Percentiles rank a stretch among this genome's conserved stretches.
These are phyloP conservation scores for Australoheros scitulus DNA, from an alignment of 2,113 vertebrate species.

Conservation along the genomic window DNA sequence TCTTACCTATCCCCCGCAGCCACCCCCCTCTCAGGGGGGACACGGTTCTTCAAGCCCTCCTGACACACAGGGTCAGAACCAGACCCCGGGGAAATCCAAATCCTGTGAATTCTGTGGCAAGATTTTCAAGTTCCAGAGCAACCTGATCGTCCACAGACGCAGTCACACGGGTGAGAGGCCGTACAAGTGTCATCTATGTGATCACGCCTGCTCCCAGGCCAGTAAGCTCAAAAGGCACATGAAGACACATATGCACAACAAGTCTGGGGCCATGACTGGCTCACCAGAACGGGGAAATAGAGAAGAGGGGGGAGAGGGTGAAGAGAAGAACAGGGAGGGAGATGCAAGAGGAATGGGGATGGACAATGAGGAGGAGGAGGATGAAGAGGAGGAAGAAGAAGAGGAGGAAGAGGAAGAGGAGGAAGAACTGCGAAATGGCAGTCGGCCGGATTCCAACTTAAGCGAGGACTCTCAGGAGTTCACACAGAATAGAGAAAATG, in stretches of 20 bases:
- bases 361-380: constrained; percentile 90
- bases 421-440: constrained; percentile 92
- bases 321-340: constrained; percentile 85
- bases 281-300: constrained; percentile 92
- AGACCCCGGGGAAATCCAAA: constrained; percentile 91
- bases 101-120: constrained; percentile 99
- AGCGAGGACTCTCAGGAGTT: constrained; percentile 94
- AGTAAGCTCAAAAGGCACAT: constrained; percentile 99
- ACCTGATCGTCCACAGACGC: constrained; percentile 96
- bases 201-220: constrained; percentile 98
- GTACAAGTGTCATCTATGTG: constrained; percentile 99
- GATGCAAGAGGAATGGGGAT: constrained; percentile 86
- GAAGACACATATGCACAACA: constrained; percentile 99
- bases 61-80: constrained; percentile 85
- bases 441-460: constrained; percentile 93
- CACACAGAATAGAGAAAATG: constrained; percentile 88
- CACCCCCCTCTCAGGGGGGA: constrained; percentile 62
- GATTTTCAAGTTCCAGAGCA: constrained; percentile 99
- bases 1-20: constrained; percentile 87
- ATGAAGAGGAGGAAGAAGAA: constrained; percentile 92
- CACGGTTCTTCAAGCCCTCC: constrained; percentile 79
- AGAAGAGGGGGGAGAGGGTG: constrained; percentile 88
- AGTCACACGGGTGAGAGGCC: constrained; percentile 99
- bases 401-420: constrained; percentile 92
- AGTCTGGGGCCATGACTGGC: constrained; percentile 91